These are phyloP conservation scores for Mechanitis mazaeus DNA, from an alignment of 2,888 invertebrate species.

Conservation along the genomic window DNA sequence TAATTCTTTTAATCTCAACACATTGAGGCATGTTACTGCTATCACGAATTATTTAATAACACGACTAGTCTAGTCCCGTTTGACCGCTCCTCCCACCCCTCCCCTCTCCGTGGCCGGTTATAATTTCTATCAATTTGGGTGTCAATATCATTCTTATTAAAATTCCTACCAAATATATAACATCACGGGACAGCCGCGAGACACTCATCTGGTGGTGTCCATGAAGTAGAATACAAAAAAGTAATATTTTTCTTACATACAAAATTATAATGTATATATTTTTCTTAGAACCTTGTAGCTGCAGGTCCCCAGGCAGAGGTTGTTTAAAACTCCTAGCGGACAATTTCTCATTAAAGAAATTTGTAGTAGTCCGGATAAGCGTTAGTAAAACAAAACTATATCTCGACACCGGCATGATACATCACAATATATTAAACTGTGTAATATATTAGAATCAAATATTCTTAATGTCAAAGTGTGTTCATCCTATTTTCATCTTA, in stretches of 20 bases:
- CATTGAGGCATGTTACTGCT: no score
- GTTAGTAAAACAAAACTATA: no score
- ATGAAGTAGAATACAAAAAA: constrained; percentile 7
- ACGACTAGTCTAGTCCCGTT: not conserved
- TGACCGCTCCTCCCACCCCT: not conserved
- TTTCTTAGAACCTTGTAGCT: not conserved
- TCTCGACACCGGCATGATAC: no score
- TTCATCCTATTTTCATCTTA: constrained; percentile 36
- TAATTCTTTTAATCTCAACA: no score
- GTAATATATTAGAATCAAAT: no score
- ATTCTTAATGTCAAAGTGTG: constrained; percentile 19
- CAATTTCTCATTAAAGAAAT: no score
- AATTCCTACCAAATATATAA: constrained; percentile 49
- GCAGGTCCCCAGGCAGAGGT: not conserved
- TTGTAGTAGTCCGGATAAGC: no score
- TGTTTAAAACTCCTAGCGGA: no score
- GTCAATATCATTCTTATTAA: constrained; percentile 43
- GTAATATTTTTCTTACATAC: no score
- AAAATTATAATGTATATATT: no score
- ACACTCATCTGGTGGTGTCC: constrained; percentile 29
- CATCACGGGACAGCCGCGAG: constrained; percentile 46
- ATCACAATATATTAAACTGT: no score
- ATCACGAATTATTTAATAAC: not conserved
- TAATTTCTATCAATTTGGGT: constrained; percentile 42
- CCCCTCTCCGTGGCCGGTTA: not conserved